These are phyloP conservation scores for Drosophila nebulosa DNA, from an alignment of 1,140 invertebrate species.

Conservation along the genomic window DNA sequence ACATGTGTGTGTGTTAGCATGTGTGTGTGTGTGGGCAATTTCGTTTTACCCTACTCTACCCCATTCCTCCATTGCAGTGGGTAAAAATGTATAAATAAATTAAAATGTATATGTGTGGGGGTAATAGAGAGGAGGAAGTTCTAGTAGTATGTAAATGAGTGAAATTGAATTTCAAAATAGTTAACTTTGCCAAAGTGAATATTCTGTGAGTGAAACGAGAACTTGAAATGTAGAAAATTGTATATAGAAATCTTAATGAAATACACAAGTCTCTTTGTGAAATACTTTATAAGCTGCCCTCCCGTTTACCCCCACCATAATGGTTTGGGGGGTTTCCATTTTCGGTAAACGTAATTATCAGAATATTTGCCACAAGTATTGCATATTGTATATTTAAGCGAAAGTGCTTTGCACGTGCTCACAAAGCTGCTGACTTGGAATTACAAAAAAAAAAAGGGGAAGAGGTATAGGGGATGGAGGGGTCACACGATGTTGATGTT, in stretches of 20 bases:
- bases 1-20: constrained; percentile 30
- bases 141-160: constrained; percentile 10
- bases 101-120: constrained; percentile 52
- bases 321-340: constrained; percentile 4
- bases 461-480: no score
- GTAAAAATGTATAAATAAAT: constrained; percentile 72
- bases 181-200: neutral
- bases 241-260: neutral
- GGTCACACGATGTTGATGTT: no score
- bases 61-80: constrained; percentile 12
- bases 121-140: constrained; percentile 3
- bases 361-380: constrained; percentile 51
- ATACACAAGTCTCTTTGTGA: no score
- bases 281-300: neutral
- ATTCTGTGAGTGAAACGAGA: no score
- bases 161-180: neutral
- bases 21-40: constrained; percentile 28
- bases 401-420: constrained; percentile 53
- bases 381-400: constrained; percentile 6
- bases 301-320: neutral
- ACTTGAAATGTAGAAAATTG: neutral
- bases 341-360: constrained; percentile 74
- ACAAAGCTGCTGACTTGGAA: constrained; percentile 40
- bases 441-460: constrained; percentile 10
- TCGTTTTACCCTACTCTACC: constrained; percentile 30